A percentile compares a stretch with the other conserved stretches of the same genome.
phyloP scores from a whole-genome alignment of 1,140 invertebrate species.

The Sinella curviseta region DNA sequence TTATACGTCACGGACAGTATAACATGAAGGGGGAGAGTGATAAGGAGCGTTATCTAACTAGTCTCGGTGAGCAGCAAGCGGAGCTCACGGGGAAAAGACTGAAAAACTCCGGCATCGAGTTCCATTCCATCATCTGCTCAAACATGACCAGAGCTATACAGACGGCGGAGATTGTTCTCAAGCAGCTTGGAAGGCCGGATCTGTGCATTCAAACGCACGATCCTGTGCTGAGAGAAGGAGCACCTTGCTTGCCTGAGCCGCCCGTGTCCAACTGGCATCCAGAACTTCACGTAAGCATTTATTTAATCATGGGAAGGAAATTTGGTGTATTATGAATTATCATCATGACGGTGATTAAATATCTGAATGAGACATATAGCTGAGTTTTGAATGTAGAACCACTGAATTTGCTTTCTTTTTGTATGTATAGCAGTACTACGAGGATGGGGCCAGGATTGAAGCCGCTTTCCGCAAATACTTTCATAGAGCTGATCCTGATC shows the following conservation, averaged over 20 bases:
- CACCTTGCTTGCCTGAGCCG: conserved; percentile 85
- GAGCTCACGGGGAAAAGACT: conserved; percentile 75
- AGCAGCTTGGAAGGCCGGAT: conserved; percentile 53
- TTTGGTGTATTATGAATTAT: no score
- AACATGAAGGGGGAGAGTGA: conserved; percentile 65
- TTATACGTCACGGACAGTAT: conserved; percentile 95
- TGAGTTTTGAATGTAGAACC: no score
- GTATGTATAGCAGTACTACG: conserved; percentile 77
- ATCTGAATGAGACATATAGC: no score
- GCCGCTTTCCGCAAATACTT: conserved; percentile 93
- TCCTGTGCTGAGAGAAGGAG: conserved; percentile 86
- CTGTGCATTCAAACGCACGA: conserved; percentile 49
- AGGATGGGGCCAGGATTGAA: conserved; percentile 95
- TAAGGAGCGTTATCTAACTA: conserved; percentile 32
- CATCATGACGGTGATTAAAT: no score
- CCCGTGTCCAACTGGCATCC: conserved; percentile 79
- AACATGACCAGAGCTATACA: conserved; percentile 92
- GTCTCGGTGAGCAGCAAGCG: conserved; percentile 67
- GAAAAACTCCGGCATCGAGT: conserved; percentile 73
- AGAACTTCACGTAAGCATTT: conserved; percentile 67
- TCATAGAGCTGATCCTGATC: conserved; percentile 77
- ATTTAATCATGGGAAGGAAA: no score
- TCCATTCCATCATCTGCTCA: conserved; percentile 76
- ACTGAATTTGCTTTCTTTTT: conserved; percentile 25
- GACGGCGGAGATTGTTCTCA: conserved; percentile 80